Evolutionary conservation across 1,140 invertebrate genomes (phyloP).

Genomic region (Polypedilum vanderplanki): DNA sequence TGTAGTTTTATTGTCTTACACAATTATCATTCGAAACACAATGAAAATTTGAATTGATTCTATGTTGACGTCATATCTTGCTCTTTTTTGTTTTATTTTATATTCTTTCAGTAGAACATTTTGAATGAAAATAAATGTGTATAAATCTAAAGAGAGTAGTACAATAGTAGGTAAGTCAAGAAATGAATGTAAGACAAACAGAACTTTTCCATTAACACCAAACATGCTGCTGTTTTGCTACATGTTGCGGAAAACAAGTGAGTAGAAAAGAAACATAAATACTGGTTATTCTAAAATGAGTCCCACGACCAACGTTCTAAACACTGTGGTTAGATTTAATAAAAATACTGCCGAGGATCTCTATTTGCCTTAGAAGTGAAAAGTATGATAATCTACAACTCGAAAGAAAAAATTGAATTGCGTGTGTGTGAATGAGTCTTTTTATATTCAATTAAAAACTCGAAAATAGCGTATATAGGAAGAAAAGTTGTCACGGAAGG

Average conservation of each 20-base stretch:
- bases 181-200: neutral
- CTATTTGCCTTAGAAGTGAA: neutral
- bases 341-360: conserved; percentile 8
- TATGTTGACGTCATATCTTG: neutral
- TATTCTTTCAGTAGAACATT: neutral
- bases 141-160: neutral
- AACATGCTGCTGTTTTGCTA: neutral
- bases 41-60: too few species aligned
- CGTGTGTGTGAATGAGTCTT: neutral
- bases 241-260: conserved; percentile 9
- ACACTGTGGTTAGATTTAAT: conserved; percentile 21
- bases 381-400: neutral
- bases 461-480: too few species aligned
- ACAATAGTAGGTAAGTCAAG: neutral
- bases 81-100: neutral
- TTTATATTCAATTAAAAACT: conserved; percentile 19
- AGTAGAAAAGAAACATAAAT: conserved; percentile 16
- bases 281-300: conserved; percentile 22
- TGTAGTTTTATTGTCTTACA: too few species aligned
- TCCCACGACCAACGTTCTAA: conserved; percentile 16
- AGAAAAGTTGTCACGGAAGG: neutral
- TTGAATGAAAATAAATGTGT: conserved; percentile 5
- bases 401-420: neutral
- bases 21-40: too few species aligned
- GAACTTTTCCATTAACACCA: conserved; percentile 24